Base-by-base conservation (phyloP, 2,797 vertebrate genomes). In the Pteronotus mesoamericanus region DNA sequence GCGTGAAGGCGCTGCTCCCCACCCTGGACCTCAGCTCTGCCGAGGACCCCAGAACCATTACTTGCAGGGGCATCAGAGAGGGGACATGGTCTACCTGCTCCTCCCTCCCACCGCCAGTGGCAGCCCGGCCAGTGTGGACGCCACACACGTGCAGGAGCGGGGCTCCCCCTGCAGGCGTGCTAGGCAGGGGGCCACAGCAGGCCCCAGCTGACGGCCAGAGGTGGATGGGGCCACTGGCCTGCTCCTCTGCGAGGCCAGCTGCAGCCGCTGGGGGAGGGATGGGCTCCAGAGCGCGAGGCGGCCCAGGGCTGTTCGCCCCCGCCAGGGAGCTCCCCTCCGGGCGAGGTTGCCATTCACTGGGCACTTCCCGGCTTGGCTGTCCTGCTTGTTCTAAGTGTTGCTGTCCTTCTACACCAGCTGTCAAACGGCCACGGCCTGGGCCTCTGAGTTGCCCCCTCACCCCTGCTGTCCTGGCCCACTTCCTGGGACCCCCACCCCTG, bases 131-230 rank as follows among this genome's bases (percentile, higher is more conserved):
- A 53, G 21, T 26, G 77, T 61, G 44, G n/a, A 64, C 7, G 3
- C 9, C 0, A 3, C 1, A 11, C 5, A 16, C 11, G 0, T 26
- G 34, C 1, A 10, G 78, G 51, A 69, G 29, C 0, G 2, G n/a
- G 24, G 24, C 48, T n/a, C 42, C 34, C 3, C n/a, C 42, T 10
- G 42, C 10, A 4, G 9, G 32, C 1, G 0, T 21, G 34, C 75
- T 66, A 8, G 1, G 32, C 12, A 4, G 2, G 1, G 15, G 0
- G 22, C 51, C 32, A 24, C 78, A 19, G 68, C 34, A 32, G 57
- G 44, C 44, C n/a, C 9, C 6, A 42, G 57, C 19, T 7, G 64
- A 61, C 5, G 18, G 48, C n/a, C 24, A 32, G 37, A 42, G 42
- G 2, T 0, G 9, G 68, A 18, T 6, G 1, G 6, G 57, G 14